Conservation (phyloP, 2,888 invertebrate species). For the Keiferia lycopersicella region DNA sequence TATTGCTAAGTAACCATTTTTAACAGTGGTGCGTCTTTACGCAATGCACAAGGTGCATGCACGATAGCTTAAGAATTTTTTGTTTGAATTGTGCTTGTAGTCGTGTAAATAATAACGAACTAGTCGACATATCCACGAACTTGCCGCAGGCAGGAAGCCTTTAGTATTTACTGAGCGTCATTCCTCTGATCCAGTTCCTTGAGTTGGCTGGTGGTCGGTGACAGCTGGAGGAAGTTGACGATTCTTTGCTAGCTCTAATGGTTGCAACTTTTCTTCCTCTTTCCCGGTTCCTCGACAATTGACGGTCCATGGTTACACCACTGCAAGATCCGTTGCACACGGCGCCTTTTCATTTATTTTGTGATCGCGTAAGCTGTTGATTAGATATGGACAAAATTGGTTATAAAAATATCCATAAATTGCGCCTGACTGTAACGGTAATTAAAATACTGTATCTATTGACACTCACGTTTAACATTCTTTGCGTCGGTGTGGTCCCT, state of each 20-base stretch:
- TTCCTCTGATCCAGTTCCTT: slow-evolving; percentile 14
- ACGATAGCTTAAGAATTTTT: slow-evolving; percentile 5
- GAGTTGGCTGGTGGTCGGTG: slow-evolving; percentile 8
- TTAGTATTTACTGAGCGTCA: slow-evolving; percentile 7
- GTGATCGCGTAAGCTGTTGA: no score
- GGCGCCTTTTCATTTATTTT: no score
- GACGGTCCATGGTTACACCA: not conserved
- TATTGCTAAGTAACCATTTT: no score
- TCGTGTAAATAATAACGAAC: no score
- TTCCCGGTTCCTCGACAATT: slow-evolving; percentile 19
- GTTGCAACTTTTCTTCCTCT: slow-evolving; percentile 23
- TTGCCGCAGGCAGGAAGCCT: not conserved
- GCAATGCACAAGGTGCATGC: not conserved
- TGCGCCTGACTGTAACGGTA: no score
- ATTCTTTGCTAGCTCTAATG: slow-evolving; percentile 19
- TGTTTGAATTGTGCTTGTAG: not conserved
- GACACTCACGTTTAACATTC: not conserved
- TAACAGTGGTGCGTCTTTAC: not conserved
- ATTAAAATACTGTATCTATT: not conserved
- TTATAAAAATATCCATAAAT: no score
- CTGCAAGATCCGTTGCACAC: not conserved
- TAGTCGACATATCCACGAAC: no score
- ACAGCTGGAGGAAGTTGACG: slow-evolving; percentile 20
- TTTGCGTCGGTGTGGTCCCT: not conserved
- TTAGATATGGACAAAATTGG: no score